Percentiles rank a stretch among this genome's conserved stretches.
These are phyloP conservation scores for Drosophila putrida DNA, from an alignment of 2,888 invertebrate species.

Conservation along the genomic window DNA sequence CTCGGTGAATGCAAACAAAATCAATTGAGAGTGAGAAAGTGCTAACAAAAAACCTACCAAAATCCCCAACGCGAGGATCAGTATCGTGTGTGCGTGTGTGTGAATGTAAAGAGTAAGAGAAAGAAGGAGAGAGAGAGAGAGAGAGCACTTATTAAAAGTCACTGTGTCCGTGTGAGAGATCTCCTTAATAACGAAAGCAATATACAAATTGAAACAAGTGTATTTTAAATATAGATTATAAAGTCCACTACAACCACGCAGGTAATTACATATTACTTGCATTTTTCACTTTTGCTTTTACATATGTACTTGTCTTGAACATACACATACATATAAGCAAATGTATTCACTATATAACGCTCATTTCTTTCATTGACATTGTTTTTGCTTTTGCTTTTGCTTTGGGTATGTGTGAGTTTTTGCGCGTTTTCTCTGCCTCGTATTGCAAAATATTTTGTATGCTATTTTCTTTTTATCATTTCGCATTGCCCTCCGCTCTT, in stretches of 20 bases:
- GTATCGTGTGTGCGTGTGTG: constrained; percentile 73
- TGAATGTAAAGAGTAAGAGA: constrained; percentile 24
- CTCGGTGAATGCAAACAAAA: constrained; percentile 17
- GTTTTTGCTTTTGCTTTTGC: constrained; percentile 45
- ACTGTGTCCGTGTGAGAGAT: constrained; percentile 20
- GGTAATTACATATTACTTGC: constrained; percentile 62
- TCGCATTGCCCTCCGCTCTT: constrained; percentile 43
- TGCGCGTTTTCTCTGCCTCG: constrained; percentile 65
- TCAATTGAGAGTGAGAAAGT: constrained; percentile 29
- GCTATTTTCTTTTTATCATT: constrained; percentile 63
- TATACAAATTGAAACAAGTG: constrained; percentile 60
- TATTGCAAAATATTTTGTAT: constrained; percentile 55
- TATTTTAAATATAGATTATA: constrained; percentile 70
- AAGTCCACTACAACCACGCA: constrained; percentile 58
- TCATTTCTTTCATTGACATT: constrained; percentile 53
- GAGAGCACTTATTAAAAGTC: constrained; percentile 13
- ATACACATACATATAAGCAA: constrained; percentile 8
- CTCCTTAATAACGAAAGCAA: constrained; percentile 36
- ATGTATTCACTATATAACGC: constrained; percentile 22
- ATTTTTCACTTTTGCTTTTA: constrained; percentile 56
- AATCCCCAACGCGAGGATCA: constrained; percentile 82
- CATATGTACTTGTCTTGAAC: constrained; percentile 8
- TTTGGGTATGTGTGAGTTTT: constrained; percentile 48
- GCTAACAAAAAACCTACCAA: constrained; percentile 32
- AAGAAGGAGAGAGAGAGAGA: constrained; percentile 5